These are phyloP conservation scores for Peromyscus attwateri DNA, from an alignment of 2,797 vertebrate species.

Conservation along the genomic window DNA sequence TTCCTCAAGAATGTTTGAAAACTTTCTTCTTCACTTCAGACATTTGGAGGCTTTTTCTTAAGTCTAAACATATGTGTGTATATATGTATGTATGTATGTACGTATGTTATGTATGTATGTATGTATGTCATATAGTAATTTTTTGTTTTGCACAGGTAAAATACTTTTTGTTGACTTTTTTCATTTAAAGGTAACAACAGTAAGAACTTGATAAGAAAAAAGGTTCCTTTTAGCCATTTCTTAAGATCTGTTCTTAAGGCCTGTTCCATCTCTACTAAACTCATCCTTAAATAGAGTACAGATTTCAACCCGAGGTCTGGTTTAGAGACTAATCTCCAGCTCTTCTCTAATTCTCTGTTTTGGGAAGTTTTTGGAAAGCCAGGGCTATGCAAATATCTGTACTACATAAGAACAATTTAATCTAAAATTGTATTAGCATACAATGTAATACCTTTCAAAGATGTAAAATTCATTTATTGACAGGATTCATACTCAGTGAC, in stretches of 20 bases:
- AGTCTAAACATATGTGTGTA: background rate
- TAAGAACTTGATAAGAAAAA: conserved; percentile 53
- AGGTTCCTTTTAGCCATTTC: conserved; percentile 50
- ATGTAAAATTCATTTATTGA: conserved; percentile 56
- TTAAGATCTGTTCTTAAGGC: conserved; percentile 43
- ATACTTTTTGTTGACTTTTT: conserved; percentile 45
- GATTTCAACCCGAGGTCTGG: conserved; percentile 47
- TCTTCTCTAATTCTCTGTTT: conserved; percentile 53
- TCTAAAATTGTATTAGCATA: conserved; percentile 33
- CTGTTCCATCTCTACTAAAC: conserved; percentile 49
- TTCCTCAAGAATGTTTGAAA: conserved; percentile 61
- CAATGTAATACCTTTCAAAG: conserved; percentile 58
- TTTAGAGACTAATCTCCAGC: conserved; percentile 24
- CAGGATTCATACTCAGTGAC: background rate
- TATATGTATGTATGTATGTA: background rate
- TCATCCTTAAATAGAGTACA: background rate
- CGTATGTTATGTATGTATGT: background rate
- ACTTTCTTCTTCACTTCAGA: background rate
- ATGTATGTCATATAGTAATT: background rate
- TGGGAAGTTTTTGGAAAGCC: conserved; percentile 31
- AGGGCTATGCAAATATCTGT: conserved; percentile 25
- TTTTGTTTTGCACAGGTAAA: conserved; percentile 54
- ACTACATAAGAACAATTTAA: conserved; percentile 45
- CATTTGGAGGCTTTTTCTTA: background rate
- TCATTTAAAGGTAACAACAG: conserved; percentile 62